phyloP scores from a whole-genome alignment of 2,113 vertebrate genomes.

The Corythaeola cristata region DNA sequence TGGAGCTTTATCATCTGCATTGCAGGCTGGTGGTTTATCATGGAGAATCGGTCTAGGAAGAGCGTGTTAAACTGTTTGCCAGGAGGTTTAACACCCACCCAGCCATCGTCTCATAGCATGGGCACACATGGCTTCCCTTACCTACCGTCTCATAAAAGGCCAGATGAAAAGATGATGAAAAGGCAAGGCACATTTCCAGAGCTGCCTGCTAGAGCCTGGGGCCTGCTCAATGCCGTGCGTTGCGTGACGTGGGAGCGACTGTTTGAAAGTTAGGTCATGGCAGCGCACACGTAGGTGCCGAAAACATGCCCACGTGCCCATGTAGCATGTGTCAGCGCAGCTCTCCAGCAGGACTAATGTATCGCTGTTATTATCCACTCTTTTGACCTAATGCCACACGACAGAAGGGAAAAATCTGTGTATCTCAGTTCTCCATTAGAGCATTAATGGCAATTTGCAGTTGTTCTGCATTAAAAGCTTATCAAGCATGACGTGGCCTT shows the following conservation, averaged over 20 bases:
- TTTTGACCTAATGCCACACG: neutral
- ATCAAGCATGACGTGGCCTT: neutral
- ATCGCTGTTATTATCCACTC: neutral
- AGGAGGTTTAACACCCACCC: neutral
- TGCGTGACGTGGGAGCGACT: neutral
- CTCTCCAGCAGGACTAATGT: neutral
- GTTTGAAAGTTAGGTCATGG: neutral
- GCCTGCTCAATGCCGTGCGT: fast-evolving
- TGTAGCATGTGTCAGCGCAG: neutral
- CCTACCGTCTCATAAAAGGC: neutral
- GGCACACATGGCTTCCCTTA: neutral
- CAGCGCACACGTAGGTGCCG: neutral
- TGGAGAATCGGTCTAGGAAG: neutral
- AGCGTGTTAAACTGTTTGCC: conserved; percentile 48
- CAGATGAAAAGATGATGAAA: neutral
- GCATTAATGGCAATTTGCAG: conserved; percentile 27
- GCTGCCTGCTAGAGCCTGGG: neutral
- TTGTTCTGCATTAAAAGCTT: conserved; percentile 23
- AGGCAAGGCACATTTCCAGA: neutral
- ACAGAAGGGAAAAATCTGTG: neutral
- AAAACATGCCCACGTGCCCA: neutral
- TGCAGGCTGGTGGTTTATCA: conserved; percentile 39
- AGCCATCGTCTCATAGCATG: neutral
- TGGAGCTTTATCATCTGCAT: conserved; percentile 52
- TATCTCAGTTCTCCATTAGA: neutral